Evolutionary conservation across 2,797 vertebrate species (phyloP).

Genomic region (Lepus oiostolus): DNA sequence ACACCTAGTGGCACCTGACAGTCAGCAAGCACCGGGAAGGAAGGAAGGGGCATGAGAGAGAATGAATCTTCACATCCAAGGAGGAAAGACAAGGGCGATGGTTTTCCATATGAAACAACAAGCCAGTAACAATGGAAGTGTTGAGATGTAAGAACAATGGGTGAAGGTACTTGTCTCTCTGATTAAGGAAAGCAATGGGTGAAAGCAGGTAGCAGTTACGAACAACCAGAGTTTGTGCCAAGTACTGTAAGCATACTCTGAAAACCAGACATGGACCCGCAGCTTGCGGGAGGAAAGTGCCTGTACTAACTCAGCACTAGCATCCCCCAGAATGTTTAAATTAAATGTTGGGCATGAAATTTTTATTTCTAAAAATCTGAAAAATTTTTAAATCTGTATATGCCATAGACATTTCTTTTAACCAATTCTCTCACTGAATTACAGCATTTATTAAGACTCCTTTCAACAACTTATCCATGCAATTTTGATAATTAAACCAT

Average conservation of each 20-base stretch:
- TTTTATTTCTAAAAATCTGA: neutral
- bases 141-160: neutral
- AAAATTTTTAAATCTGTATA: constrained; percentile 26
- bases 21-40: neutral
- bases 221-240: neutral
- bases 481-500: constrained; percentile 58
- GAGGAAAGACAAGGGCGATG: neutral
- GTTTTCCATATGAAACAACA: neutral
- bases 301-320: neutral
- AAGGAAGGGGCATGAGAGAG: neutral
- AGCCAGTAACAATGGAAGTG: neutral
- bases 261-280: neutral
- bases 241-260: neutral
- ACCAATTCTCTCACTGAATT: constrained; percentile 7
- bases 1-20: neutral
- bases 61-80: neutral
- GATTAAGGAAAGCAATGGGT: neutral
- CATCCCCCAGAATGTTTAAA: neutral
- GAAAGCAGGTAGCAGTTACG: neutral
- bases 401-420: neutral
- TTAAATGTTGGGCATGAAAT: neutral
- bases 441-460: constrained; percentile 24
- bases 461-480: neutral
- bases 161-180: neutral
- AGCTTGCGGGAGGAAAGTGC: neutral